Evolutionary conservation across 2,113 vertebrate genomes (phyloP), one percentile per base, ranked within the genome.

Genomic region (Penelope pileata): DNA sequence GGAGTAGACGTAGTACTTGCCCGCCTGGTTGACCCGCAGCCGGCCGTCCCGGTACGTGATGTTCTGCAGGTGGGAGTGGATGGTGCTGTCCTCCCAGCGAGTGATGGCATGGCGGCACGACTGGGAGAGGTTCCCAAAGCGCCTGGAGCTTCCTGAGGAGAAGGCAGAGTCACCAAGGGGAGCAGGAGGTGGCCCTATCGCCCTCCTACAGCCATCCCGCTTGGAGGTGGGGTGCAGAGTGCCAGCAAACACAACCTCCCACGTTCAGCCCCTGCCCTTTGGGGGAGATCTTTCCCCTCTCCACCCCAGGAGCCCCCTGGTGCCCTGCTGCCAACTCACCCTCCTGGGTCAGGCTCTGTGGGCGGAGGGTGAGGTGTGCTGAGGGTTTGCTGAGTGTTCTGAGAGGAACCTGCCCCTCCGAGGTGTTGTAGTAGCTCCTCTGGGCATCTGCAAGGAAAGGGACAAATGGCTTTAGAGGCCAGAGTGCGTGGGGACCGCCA

Each of bases 1-100:
- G 2, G 98, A 97, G 76, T 99, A 99, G 85, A 99, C 93, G 91
- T 99, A 99, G 97, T 99, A 99, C 50, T 98, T 98, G 74, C 99
- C 99, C 3, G 98, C 98, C 94, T 98, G 98, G 74, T 98, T 97
- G 62, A 99, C 97, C 3, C 97, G 97, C 76, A 99, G 98, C 69
- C 97, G 98, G 40, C 98, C 98, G 0, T 98, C 98, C n/a, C 75
- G 86, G 97, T 99, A 98, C 2, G 96, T 98, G 98, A 99, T 98
- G 98, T 99, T 98, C 97, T 98, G 98, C 80, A 99, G 97, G 94
- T 99, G 98, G 7, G 98, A 97, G 4, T 98, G 98, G 14, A 98
- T 98, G 94, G 98, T 98, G 94, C 97, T 83, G 81, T 98, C 98
- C 27, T 98, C 98, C 99, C 99, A 99, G 18, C 96, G 97, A 10